phyloP scores from a whole-genome alignment of 2,888 invertebrate species.

The Criorhina ranunculi region DNA sequence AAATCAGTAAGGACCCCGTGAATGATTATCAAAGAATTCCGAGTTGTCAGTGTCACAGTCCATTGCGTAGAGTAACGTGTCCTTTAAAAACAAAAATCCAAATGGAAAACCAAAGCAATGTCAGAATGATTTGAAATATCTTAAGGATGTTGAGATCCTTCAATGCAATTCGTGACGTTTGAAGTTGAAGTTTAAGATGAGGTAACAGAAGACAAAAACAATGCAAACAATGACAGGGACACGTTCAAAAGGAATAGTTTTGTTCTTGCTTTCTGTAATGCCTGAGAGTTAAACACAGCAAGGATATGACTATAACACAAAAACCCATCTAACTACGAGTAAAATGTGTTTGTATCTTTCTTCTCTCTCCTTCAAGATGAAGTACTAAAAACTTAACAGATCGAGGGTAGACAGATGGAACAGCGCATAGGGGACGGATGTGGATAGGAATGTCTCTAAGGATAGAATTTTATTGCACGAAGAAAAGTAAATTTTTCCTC shows the following conservation, averaged over 20 bases:
- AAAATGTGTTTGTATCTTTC: slow-evolving; percentile 21
- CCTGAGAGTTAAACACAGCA: slow-evolving; percentile 33
- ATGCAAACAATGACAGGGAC: slow-evolving; percentile 4
- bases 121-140: slow-evolving; percentile 34
- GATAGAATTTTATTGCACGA: slow-evolving; percentile 56
- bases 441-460: slow-evolving; percentile 24
- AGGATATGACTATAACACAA: slow-evolving; percentile 55
- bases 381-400: slow-evolving; percentile 44
- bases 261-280: slow-evolving; percentile 23
- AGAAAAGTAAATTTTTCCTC: slow-evolving; percentile 55
- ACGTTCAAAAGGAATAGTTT: slow-evolving; percentile 46
- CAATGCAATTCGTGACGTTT: slow-evolving; percentile 53
- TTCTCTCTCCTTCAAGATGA: slow-evolving; percentile 15
- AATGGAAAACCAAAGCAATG: slow-evolving; percentile 26
- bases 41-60: slow-evolving; percentile 36
- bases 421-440: not conserved
- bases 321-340: slow-evolving; percentile 10
- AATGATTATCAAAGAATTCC: slow-evolving; percentile 13
- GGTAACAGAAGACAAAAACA: not conserved
- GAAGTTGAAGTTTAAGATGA: slow-evolving; percentile 56
- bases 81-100: slow-evolving; percentile 9
- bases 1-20: not conserved
- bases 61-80: slow-evolving; percentile 26
- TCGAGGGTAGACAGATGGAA: not conserved
- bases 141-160: slow-evolving; percentile 30